phyloP scores from a whole-genome alignment of 2,113 vertebrate species.

The Solenodon paradoxus region DNA sequence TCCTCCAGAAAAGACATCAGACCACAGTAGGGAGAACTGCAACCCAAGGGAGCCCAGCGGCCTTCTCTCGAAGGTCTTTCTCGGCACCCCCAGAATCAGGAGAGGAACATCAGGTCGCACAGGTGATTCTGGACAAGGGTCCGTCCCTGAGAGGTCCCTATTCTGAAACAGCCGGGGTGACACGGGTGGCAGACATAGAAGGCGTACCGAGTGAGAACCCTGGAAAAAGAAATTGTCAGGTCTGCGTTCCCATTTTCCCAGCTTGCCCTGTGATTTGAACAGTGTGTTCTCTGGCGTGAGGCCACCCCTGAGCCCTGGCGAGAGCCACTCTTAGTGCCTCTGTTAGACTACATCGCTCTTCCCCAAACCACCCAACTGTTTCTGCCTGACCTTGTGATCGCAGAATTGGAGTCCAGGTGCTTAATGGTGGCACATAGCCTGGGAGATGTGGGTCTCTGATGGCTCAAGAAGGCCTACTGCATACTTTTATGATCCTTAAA shows the following conservation, averaged over 20 bases:
- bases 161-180: not conserved
- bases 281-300: not conserved
- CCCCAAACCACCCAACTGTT: conserved; percentile 34
- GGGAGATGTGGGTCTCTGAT: conserved; percentile 40
- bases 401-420: conserved; percentile 34
- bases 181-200: not conserved
- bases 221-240: not conserved
- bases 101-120: not conserved
- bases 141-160: not conserved
- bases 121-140: not conserved
- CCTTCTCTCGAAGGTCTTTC: not conserved
- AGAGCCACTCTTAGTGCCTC: not conserved
- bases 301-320: not conserved
- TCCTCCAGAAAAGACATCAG: not conserved
- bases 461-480: conserved; percentile 60
- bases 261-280: not conserved
- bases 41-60: not conserved
- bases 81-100: not conserved
- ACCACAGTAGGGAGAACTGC: not conserved
- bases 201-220: not conserved
- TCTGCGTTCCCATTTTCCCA: not conserved
- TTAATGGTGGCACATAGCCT: conserved; percentile 66
- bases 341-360: not conserved
- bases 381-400: conserved; percentile 36
- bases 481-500: conserved; percentile 65